A percentile compares a stretch with the other conserved stretches of the same genome.
phyloP scores from a whole-genome alignment of 2,113 vertebrate genomes.

The Galemys pyrenaicus region DNA sequence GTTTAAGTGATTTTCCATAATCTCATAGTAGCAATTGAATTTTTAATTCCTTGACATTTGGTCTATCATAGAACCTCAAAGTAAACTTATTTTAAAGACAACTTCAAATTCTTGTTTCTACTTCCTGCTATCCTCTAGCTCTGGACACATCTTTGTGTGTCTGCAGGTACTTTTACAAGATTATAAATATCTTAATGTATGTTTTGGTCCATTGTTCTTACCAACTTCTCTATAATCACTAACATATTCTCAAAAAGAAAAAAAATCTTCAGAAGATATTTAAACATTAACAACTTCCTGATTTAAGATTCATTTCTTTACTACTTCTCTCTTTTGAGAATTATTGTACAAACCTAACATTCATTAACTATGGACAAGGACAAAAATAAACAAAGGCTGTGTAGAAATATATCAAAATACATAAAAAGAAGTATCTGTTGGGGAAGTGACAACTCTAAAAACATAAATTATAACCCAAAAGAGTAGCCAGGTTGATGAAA shows the following conservation, averaged over 20 bases:
- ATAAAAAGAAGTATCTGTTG: background rate
- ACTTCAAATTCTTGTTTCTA: constrained; percentile 25
- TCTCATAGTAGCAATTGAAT: background rate
- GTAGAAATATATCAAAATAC: constrained; percentile 23
- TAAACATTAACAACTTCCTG: background rate
- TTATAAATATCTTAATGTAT: background rate
- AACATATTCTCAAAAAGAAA: background rate
- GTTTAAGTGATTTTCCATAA: constrained; percentile 5
- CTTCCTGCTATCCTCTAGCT: background rate
- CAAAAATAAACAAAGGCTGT: background rate
- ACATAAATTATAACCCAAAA: constrained; percentile 6
- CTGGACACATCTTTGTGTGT: background rate
- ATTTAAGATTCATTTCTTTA: background rate
- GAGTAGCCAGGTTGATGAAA: background rate
- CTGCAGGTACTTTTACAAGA: background rate
- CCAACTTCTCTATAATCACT: background rate
- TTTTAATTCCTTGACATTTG: background rate
- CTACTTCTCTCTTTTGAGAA: constrained; percentile 24
- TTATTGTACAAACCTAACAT: background rate
- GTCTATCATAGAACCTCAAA: background rate
- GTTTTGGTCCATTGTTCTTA: background rate
- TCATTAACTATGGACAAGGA: background rate
- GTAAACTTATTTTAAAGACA: constrained; percentile 10
- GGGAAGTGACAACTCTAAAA: constrained; percentile 17
- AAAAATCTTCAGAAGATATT: background rate